Base-by-base conservation (phyloP, 2,888 invertebrate species). In the Herminia tarsipennalis region DNA sequence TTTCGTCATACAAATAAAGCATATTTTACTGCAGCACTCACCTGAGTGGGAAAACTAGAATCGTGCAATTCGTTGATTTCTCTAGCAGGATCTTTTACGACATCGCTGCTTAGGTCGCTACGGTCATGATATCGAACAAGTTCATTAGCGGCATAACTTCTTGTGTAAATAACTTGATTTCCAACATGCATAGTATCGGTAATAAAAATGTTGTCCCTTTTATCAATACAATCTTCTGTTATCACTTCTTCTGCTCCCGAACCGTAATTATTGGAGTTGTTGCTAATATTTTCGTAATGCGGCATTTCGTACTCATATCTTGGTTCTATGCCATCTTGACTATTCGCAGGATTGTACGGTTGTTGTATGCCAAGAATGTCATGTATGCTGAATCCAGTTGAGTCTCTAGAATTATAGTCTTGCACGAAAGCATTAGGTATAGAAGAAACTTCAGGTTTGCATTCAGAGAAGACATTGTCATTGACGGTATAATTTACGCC, bases 341-440 rank as follows among this genome's bases (percentile, higher is more conserved):
- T 25, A 41, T 61, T 74, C 1, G 56, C 41, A 16, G 74, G 52
- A 41, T 71, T 80, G 39, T 87, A 91, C 0, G 85, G 65, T 45
- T 91, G 91, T 16, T 88, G 82, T 1, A 92, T 60, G 3, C 92
- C 92, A 16, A 92, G 83, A 30, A 92, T 92, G 32, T 92, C 92
- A 34, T 92, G 92, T 38, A 92, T 92, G 44, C 87, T 92, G 57
- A 92, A 92, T 24, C 88, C 86, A 1, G 83, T 85, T 0, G 92
- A 91, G 56, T 92, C 92, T 63, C 90, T 83, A 1, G 92, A 92
- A 50, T 91, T 92, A 39, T 88, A 91, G 55, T 92, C 92, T 69
- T 88, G 91, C 1, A 75, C 77, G 42, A 84, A 86, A 3, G 83
- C 65, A 54, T 78, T 80, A 18, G 83, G 76, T 44, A 86, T 67